A percentile compares a stretch with the other conserved stretches of the same genome.
Evolutionary conservation across 2,797 vertebrate genomes (phyloP).

Genomic region (Alfaro cultratus): DNA sequence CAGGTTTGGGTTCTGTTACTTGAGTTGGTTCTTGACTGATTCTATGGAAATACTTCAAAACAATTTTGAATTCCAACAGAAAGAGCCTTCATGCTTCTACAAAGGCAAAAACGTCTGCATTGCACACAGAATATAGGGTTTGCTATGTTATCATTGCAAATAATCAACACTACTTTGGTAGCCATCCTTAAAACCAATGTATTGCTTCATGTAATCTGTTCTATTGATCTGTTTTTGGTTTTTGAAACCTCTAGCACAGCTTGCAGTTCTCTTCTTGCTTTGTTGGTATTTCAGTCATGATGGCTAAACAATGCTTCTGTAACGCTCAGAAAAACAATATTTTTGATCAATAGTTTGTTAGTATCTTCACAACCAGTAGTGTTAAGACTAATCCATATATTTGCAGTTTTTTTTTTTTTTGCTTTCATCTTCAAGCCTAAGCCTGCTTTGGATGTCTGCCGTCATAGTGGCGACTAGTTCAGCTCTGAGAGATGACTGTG

Average conservation of each 20-base stretch:
- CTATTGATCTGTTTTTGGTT: neutral
- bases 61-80: neutral
- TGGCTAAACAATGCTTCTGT: neutral
- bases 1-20: neutral
- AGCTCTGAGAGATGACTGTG: neutral
- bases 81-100: neutral
- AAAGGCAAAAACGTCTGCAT: neutral
- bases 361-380: neutral
- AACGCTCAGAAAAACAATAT: neutral
- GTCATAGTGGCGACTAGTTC: neutral
- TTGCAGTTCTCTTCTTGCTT: neutral
- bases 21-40: neutral
- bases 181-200: neutral
- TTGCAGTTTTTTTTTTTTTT: neutral
- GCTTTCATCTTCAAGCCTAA: neutral
- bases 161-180: neutral
- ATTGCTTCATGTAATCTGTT: neutral
- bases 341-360: neutral
- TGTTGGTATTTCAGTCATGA: neutral
- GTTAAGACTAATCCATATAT: neutral
- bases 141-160: neutral
- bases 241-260: neutral
- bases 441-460: neutral
- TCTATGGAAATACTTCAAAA: neutral
- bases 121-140: neutral